These are phyloP conservation scores for Pimpla rufipes DNA, from an alignment of 2,888 invertebrate genomes.

Conservation along the genomic window DNA sequence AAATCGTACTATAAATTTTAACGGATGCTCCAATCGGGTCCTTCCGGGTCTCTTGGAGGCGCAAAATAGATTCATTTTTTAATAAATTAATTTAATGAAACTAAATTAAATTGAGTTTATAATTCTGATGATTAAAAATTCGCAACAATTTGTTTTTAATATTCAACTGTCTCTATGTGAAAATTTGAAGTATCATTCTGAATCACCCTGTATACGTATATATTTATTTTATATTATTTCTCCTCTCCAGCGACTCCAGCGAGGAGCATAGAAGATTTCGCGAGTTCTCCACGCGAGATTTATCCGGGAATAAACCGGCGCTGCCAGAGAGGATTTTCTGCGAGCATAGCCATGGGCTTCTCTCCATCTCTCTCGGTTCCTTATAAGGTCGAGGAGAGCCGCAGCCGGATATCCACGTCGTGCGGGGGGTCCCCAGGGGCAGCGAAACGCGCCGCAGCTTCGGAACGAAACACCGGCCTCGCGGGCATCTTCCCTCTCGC, in stretches of 20 bases:
- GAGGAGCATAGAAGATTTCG: conserved; percentile 9
- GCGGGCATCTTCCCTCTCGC: conserved; percentile 2
- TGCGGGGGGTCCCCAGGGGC: conserved; percentile 67
- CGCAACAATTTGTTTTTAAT: too few relatives aligned
- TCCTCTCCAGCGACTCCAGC: too few relatives aligned
- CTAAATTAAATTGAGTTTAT: too few relatives aligned
- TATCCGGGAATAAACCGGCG: conserved; percentile 9
- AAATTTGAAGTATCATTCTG: too few relatives aligned
- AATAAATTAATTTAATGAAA: too few relatives aligned
- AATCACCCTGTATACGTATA: background rate
- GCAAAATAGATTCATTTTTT: too few relatives aligned
- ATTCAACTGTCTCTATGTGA: too few relatives aligned
- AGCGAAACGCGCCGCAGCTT: conserved; percentile 35
- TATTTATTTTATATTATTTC: conserved; percentile 11
- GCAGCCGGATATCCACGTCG: conserved; percentile 68
- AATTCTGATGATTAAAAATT: too few relatives aligned
- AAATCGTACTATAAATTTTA: too few relatives aligned
- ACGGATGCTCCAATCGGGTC: too few relatives aligned
- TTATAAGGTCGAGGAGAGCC: conserved; percentile 69
- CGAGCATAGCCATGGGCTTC: conserved; percentile 7
- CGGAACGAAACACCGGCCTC: background rate
- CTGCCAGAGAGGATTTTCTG: conserved; percentile 48
- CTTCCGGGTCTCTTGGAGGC: too few relatives aligned
- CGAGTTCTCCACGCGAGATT: conserved; percentile 15
- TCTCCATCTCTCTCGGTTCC: conserved; percentile 34